Conservation (phyloP, 2,888 invertebrate species). For the Phorcus lineatus region DNA sequence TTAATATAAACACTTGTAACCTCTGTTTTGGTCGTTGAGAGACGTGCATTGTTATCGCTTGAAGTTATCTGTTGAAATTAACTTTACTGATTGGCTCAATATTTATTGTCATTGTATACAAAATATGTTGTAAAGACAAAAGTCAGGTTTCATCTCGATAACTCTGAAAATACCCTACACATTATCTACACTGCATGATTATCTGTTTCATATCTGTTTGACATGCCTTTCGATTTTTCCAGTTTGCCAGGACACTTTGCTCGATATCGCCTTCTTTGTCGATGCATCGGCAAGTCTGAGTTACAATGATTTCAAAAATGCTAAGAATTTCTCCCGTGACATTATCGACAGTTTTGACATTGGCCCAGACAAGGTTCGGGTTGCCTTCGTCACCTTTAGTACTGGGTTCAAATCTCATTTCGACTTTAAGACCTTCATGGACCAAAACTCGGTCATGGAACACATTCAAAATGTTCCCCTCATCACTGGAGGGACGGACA, state of each 20-base stretch:
- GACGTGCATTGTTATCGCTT: too few species aligned
- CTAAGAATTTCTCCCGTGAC: slow-evolving; percentile 68
- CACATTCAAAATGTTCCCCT: slow-evolving; percentile 42
- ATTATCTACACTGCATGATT: too few species aligned
- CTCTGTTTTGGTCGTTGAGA: too few species aligned
- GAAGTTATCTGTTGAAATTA: too few species aligned
- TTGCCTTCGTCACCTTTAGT: slow-evolving; percentile 74
- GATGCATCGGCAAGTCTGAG: slow-evolving; percentile 75
- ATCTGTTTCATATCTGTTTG: too few species aligned
- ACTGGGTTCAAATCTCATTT: slow-evolving; percentile 71
- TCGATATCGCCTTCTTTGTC: slow-evolving; percentile 74
- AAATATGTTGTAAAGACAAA: too few species aligned
- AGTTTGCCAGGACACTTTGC: slow-evolving; percentile 53
- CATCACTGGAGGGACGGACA: slow-evolving; percentile 50
- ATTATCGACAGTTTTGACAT: slow-evolving; percentile 71
- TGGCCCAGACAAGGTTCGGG: slow-evolving; percentile 65
- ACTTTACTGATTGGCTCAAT: too few species aligned
- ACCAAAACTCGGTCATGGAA: slow-evolving; percentile 31
- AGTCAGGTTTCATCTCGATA: too few species aligned
- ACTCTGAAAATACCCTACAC: too few species aligned
- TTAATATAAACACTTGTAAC: too few species aligned
- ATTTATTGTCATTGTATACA: too few species aligned
- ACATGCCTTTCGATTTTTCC: neutral
- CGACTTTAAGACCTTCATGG: slow-evolving; percentile 49
- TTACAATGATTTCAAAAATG: slow-evolving; percentile 60